phyloP scores from a whole-genome alignment of 2,888 invertebrate species.

The Falcaria lacertinaria region DNA sequence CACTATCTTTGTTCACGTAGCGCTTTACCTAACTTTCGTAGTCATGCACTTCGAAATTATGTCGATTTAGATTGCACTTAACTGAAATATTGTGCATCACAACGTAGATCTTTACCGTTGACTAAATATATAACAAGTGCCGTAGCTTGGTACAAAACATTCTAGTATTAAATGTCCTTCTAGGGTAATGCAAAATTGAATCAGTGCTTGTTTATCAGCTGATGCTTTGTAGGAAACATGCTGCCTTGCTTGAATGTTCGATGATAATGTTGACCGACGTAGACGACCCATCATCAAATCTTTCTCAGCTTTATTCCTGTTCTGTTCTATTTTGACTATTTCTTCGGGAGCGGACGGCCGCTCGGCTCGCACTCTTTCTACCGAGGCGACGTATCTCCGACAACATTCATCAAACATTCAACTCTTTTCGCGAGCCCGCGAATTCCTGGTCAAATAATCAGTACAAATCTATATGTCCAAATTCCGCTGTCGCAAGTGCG shows the following conservation, averaged over 20 bases:
- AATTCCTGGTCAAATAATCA: slow-evolving; percentile 48
- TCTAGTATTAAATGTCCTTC: too few relatives aligned
- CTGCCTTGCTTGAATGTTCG: slow-evolving; percentile 68
- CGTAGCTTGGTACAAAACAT: too few relatives aligned
- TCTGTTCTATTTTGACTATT: slow-evolving; percentile 11
- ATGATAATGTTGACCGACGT: slow-evolving; percentile 68
- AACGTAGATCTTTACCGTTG: neutral
- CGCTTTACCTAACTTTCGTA: slow-evolving; percentile 44
- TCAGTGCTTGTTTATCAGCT: slow-evolving; percentile 15
- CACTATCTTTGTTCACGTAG: slow-evolving; percentile 46
- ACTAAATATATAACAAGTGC: slow-evolving; percentile 4
- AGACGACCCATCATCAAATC: slow-evolving; percentile 21
- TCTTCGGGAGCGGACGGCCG: slow-evolving; percentile 19
- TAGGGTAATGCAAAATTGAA: slow-evolving; percentile 14
- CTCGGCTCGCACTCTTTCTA: slow-evolving; percentile 31
- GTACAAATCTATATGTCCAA: slow-evolving; percentile 50
- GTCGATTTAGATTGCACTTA: slow-evolving; percentile 40
- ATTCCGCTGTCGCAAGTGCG: slow-evolving; percentile 39
- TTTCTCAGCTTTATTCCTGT: slow-evolving; percentile 16
- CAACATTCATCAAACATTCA: slow-evolving; percentile 81
- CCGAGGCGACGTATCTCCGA: slow-evolving; percentile 45
- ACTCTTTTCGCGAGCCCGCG: slow-evolving; percentile 71
- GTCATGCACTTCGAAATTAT: slow-evolving; percentile 44
- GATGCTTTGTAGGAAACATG: slow-evolving; percentile 6
- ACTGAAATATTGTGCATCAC: neutral